A percentile compares a stretch with the other conserved stretches of the same genome.
Conservation (phyloP, 2,113 vertebrate species). For the Siniperca knerii region DNA sequence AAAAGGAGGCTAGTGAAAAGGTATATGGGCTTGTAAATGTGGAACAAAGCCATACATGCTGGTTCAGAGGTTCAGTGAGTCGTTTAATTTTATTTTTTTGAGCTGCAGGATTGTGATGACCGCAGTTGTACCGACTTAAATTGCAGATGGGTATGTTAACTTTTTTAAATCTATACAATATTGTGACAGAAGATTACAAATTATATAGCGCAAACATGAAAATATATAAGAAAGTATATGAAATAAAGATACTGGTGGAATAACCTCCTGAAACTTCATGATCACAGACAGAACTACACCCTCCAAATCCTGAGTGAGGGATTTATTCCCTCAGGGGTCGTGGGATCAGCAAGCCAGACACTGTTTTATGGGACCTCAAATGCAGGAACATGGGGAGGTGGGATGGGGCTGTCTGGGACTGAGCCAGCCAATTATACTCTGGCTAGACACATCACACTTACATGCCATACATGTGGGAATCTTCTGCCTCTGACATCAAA, state of each 20-base stretch:
- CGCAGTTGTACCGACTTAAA: not conserved
- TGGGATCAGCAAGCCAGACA: constrained; percentile 78
- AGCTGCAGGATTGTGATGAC: not conserved
- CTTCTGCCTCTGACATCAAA: constrained; percentile 34
- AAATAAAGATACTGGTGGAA: not conserved
- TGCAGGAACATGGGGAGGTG: constrained; percentile 70
- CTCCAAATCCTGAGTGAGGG: constrained; percentile 63
- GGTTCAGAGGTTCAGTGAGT: not conserved
- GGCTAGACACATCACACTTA: constrained; percentile 75
- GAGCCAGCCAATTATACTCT: constrained; percentile 76
- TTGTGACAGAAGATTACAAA: not conserved
- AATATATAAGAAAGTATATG: not conserved
- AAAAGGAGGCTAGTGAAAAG: constrained; percentile 48
- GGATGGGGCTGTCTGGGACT: constrained; percentile 71
- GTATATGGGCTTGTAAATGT: constrained; percentile 67
- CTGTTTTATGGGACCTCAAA: constrained; percentile 71
- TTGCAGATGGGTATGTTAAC: not conserved
- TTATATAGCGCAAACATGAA: not conserved
- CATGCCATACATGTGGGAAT: constrained; percentile 54
- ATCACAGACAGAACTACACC: constrained; percentile 49
- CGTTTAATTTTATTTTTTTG: not conserved
- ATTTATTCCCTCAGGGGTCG: constrained; percentile 67
- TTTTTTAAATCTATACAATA: not conserved
- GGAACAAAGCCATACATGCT: constrained; percentile 14
- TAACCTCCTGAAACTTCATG: not conserved